Base-by-base conservation (phyloP, 2,888 invertebrate species). In the Andrena haemorrhoa region DNA sequence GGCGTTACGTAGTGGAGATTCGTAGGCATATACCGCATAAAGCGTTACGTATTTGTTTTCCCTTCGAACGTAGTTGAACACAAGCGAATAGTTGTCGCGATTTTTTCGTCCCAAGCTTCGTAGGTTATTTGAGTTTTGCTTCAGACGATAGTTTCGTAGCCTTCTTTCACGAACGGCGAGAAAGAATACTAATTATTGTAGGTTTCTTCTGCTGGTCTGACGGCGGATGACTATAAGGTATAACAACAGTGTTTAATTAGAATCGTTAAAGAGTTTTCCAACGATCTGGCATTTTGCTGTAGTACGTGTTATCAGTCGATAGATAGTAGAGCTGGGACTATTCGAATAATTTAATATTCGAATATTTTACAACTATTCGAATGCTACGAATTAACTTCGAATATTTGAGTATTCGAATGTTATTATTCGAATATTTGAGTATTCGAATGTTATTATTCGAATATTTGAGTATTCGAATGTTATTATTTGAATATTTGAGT, bases 131-230 rank as follows among this genome's bases (percentile, higher is more conserved):
- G 8, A 26, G 23, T 26, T 56, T 26, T 56, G 56, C 23, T 56
- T 10, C 12, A 10, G 10, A 20, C 56, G 23, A 23, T 56, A 56
- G 56, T 56, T 26, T 56, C 26, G 10, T 35, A 35, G 20, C 4
- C 31, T 61, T 35, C 33, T 8, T 1, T 7, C n/a, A 35, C 29
- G 61, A 68, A 26, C 47, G 66, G 16, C 26, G 56, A 76, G 71
- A 64, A 76, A 31, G 63, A 66, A 72, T 71, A 72, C 71, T 80
- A 80, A 80, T 80, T 76, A 76, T 68, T 66, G 23, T 80, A 80
- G 80, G 80, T 80, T 68, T 80, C 76, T 63, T 76, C 76, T 75
- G 80, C 80, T 76, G 80, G 80, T 47, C 80, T 72, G 53, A 76
- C 76, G 66, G 75, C 80, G 80, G 80, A 80, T 61, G 56, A 71